Conservation (phyloP, 2,113 vertebrate genomes). For the Nycticebus coucang region DNA sequence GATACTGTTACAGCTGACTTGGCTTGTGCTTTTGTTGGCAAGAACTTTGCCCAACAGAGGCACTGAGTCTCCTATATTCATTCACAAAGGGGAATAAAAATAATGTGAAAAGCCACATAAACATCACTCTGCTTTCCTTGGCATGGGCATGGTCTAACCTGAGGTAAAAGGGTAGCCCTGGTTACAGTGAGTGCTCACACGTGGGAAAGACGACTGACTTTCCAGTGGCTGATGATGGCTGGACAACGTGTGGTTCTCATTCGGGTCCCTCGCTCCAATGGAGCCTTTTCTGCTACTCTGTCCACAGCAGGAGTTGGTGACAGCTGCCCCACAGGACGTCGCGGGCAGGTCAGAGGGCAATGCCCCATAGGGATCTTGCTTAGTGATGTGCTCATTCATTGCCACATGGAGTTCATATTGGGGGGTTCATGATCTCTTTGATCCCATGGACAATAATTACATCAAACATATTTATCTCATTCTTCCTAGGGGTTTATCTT, state of each 20-base stretch:
- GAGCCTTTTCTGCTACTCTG: neutral
- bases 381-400: neutral
- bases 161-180: too few species aligned
- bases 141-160: rapidly evolving
- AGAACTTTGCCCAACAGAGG: neutral
- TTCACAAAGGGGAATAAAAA: rapidly evolving
- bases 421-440: neutral
- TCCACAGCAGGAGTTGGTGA: too few species aligned
- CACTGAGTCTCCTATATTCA: rapidly evolving
- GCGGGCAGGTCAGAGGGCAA: neutral
- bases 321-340: neutral
- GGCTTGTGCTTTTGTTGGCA: neutral
- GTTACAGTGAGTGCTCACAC: rapidly evolving
- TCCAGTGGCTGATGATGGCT: rapidly evolving
- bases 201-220: rapidly evolving
- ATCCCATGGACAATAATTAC: neutral
- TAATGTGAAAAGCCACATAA: rapidly evolving
- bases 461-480: neutral
- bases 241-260: rapidly evolving
- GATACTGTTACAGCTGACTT: rapidly evolving
- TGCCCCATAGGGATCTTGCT: neutral
- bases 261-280: rapidly evolving
- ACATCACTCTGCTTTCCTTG: rapidly evolving
- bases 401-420: neutral
- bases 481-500: neutral